Base-by-base conservation (phyloP, 1,140 invertebrate species). In the Drosophila baimaii region DNA sequence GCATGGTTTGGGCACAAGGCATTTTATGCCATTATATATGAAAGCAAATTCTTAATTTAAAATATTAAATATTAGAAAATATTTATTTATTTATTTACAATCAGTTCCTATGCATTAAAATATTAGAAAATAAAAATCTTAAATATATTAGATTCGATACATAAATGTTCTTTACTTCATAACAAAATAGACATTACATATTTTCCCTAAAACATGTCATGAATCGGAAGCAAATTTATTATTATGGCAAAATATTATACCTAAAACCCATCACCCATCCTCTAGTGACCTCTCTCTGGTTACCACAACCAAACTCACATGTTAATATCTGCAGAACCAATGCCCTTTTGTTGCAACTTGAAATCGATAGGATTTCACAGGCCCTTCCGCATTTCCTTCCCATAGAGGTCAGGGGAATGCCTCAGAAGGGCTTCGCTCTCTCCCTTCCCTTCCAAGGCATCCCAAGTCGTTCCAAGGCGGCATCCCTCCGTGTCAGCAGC, bases 301-400 rank as follows among this genome's bases (percentile, higher is more conserved):
- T n/a, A n/a, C n/a, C n/a, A n/a, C n/a, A n/a, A n/a, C n/a, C n/a
- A n/a, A n/a, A 6, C 33, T 35, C 33, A 35, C 5, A 35, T 35
- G 33, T 7, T 31, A 31, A 31, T 31, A 31, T 9, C 29, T 31
- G 29, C n/a, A n/a, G 29, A 2, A 9, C 29, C 7, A 31, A 31
- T 31, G 29, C 29, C 29, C 29, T 31, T 21, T 43, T 43, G 17
- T 41, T n/a, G 41, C 41, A 43, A 12, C 23, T 47, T 25, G 15
- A 47, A 47, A 47, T 47, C 23, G 4, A 25, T 47, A 23, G 44
- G 44, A 25, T 9, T 15, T 27, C 10, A n/a, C 5, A 49, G 6
- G 27, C 46, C 46, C 46, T 49, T 49, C 46, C 46, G 46, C 46
- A 49, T 49, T 49, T 49, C n/a, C 25, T 29, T 17, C 1, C 46